Conservation (phyloP, 2,797 vertebrate species). For the Helostoma temminkii region DNA sequence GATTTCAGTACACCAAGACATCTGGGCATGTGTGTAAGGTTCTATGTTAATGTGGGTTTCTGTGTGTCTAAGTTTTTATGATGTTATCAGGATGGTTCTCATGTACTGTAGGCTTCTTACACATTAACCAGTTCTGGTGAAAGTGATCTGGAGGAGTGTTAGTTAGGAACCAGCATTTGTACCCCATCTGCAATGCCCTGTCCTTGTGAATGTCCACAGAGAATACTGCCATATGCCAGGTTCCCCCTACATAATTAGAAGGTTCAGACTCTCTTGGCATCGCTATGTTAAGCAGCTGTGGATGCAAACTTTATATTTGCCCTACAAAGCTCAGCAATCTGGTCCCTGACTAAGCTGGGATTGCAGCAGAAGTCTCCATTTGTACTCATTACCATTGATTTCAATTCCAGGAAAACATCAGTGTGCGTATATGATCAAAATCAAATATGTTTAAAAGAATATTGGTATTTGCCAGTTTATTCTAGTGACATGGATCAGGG, state of each 20-base stretch:
- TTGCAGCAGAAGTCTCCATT: slow-evolving; percentile 63
- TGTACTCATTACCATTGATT: slow-evolving; percentile 55
- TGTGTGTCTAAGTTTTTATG: slow-evolving; percentile 30
- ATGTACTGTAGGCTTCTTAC: slow-evolving; percentile 51
- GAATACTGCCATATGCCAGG: slow-evolving; percentile 84
- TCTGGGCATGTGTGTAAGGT: slow-evolving; percentile 16
- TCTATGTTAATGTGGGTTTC: slow-evolving; percentile 19
- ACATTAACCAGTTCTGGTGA: slow-evolving; percentile 70
- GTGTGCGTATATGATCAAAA: neutral
- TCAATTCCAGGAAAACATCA: slow-evolving; percentile 13
- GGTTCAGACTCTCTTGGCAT: slow-evolving; percentile 79
- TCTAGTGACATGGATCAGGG: neutral
- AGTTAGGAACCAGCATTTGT: slow-evolving; percentile 59
- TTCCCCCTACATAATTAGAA: slow-evolving; percentile 76
- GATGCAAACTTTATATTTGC: slow-evolving; percentile 75
- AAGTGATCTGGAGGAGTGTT: slow-evolving; percentile 56
- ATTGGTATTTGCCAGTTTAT: neutral
- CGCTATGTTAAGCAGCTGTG: slow-evolving; percentile 79
- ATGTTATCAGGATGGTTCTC: slow-evolving; percentile 74
- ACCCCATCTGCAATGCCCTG: slow-evolving; percentile 70
- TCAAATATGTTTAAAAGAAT: slow-evolving; percentile 4
- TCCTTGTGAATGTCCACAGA: slow-evolving; percentile 80
- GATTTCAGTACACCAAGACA: slow-evolving; percentile 18
- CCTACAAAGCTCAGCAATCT: slow-evolving; percentile 78
- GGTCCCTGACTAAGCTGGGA: slow-evolving; percentile 66